phyloP scores from a whole-genome alignment of 2,888 invertebrate species.

The Cerastoderma edule region DNA sequence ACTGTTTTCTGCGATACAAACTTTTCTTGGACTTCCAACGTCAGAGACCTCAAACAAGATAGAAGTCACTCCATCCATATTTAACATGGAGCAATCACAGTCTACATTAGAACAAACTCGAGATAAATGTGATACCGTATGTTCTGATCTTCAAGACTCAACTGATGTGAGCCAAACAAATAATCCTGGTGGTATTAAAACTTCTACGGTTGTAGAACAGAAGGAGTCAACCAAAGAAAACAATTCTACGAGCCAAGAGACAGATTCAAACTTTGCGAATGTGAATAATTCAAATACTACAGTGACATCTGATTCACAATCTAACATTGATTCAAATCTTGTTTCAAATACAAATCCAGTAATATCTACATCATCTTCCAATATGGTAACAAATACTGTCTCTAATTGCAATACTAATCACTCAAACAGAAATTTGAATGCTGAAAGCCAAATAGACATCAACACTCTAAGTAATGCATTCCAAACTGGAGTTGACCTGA shows the following conservation, averaged over 20 bases:
- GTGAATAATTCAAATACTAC: too few species aligned
- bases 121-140: background rate
- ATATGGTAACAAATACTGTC: too few species aligned
- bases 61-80: background rate
- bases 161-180: background rate
- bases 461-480: background rate
- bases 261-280: too few species aligned
- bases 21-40: constrained; percentile 54
- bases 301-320: too few species aligned
- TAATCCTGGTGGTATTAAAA: too few species aligned
- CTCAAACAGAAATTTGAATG: background rate
- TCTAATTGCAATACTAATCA: background rate
- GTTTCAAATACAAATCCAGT: too few species aligned
- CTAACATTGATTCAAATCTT: too few species aligned
- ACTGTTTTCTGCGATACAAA: constrained; percentile 82
- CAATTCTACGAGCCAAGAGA: too few species aligned
- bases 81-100: background rate
- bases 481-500: background rate
- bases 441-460: background rate
- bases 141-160: background rate
- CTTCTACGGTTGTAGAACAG: too few species aligned
- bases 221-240: too few species aligned
- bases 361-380: too few species aligned
- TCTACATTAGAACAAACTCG: background rate
- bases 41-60: background rate